phyloP scores from a whole-genome alignment of 2,888 invertebrate species.

The Onthophagus sagittarius region DNA sequence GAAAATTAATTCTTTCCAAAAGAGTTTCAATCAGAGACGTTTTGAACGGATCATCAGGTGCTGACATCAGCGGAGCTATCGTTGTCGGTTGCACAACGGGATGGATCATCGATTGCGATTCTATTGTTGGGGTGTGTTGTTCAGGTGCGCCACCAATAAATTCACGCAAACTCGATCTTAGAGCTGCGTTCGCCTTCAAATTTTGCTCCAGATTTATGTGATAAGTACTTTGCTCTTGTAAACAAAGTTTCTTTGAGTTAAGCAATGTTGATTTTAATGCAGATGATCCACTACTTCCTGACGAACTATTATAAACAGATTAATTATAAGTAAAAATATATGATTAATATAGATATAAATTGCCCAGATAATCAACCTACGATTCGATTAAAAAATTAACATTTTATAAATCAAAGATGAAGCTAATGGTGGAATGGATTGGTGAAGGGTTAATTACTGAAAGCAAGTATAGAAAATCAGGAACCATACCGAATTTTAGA shows the following conservation, averaged over 20 bases:
- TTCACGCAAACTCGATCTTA: constrained; percentile 41
- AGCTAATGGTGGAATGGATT: no score
- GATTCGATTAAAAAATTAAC: no score
- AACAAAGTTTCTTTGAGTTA: constrained; percentile 34
- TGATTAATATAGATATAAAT: neutral
- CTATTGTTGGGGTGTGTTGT: constrained; percentile 27
- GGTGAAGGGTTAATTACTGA: no score
- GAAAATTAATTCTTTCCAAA: constrained; percentile 68
- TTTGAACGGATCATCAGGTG: constrained; percentile 77
- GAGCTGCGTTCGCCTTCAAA: constrained; percentile 43
- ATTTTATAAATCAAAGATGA: no score
- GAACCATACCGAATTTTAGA: no score
- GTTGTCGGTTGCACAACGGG: constrained; percentile 26
- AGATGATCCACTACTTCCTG: constrained; percentile 36
- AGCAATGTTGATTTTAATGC: constrained; percentile 33
- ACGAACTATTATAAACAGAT: constrained; percentile 32
- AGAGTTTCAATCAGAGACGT: constrained; percentile 64
- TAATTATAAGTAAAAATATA: constrained; percentile 4
- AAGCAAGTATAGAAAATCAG: no score
- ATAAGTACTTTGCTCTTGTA: constrained; percentile 44
- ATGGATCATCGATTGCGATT: constrained; percentile 25
- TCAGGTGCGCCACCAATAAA: constrained; percentile 34
- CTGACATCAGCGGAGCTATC: constrained; percentile 33
- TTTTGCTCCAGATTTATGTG: constrained; percentile 41
- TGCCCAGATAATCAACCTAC: no score